Base-by-base conservation (phyloP, 2,113 vertebrate genomes). In the Neopipo cinnamomea region DNA sequence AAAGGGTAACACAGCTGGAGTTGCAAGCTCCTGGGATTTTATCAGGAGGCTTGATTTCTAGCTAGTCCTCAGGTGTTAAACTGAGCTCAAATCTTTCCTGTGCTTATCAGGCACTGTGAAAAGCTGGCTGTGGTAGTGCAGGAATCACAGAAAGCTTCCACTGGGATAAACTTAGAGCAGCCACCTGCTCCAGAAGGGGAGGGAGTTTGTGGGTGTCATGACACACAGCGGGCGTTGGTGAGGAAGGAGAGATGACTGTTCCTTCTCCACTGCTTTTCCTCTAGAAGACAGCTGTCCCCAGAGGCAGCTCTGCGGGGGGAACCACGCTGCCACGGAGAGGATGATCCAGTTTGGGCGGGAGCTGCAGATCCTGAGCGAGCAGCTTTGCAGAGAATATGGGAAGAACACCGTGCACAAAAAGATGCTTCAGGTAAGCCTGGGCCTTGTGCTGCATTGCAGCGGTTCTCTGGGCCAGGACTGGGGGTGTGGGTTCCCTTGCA, bases 341-440 rank as follows among this genome's bases (percentile, higher is more conserved):
- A 99, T 99, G 98, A 99, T 99, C 97, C 98, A 99, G 98, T 99
- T 99, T 85, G 99, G 99, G 44, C 98, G 99, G 21, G 99, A 99
- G 97, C 98, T 99, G 97, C 99, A 99, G 98, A 96, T 98, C 23
- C 98, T 99, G 91, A 99, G 98, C 3, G 99, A 99, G 89, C 99
- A 99, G 97, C 98, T 99, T 90, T 99, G 99, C 95, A 98, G 98
- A 66, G 99, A 99, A 53, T 99, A 99, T 1, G 99, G 99, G 95
- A 99, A 99, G 97, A 99, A 99, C 82, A 97, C 98, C 67, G 65
- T 98, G 39, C 99, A 99, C 97, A 99, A 98, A 59, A 98, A 99
- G 96, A 99, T 99, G 98, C 96, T 99, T 56, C 98, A 99, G 98
- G 98, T 99, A 95, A 90, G 91, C 35, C 74, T 42, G 85, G 46